Evolutionary conservation across 1,140 invertebrate genomes (phyloP), one percentile per base, ranked within the genome.

Genomic region (Saccostrea cuccullata): DNA sequence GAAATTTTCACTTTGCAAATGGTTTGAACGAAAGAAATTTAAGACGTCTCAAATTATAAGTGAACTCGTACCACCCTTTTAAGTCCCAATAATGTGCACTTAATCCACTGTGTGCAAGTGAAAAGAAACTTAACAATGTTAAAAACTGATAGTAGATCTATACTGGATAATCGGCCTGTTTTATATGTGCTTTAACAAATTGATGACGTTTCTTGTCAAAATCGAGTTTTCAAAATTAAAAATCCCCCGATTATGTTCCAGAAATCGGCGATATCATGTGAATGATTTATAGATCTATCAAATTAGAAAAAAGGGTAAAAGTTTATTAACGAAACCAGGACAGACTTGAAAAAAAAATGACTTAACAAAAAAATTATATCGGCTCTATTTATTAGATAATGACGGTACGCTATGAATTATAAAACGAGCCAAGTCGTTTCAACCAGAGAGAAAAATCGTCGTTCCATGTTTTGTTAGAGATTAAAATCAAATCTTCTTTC

Each of bases 401-500:
- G 15, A 77, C 30, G 30, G 70, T 15, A 77, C 70, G 26, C 36
- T 77, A 77, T 77, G 70, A 77, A 77, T 77, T 26, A 77, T 17
- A 77, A 36, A 30, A 30, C 30, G 26, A 77, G 15, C 70, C 3
- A 15, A 30, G 70, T 36, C 70, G 70, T 77, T 30, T 30, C 26
- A 77, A 26, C 11, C 30, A 23, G 30, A 26, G 30, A 77, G 9
- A 77, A 77, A 77, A 77, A 77, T 9, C 70, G 4, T 17, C 30
- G 26, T 77, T 17, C 30, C 12, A 77, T 40, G 70, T 77, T 77
- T 77, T 77, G 70, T 77, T 77, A 77, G 26, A 77, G 70, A 77
- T 77, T 77, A 77, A 77, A 77, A 77, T 77, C 70, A 77, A 77
- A 77, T 77, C 70, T 77, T 77, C 70, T 77, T 77, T 77, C 70